Evolutionary conservation across 2,888 invertebrate species (phyloP).

Genomic region (Athrips mouffetella): DNA sequence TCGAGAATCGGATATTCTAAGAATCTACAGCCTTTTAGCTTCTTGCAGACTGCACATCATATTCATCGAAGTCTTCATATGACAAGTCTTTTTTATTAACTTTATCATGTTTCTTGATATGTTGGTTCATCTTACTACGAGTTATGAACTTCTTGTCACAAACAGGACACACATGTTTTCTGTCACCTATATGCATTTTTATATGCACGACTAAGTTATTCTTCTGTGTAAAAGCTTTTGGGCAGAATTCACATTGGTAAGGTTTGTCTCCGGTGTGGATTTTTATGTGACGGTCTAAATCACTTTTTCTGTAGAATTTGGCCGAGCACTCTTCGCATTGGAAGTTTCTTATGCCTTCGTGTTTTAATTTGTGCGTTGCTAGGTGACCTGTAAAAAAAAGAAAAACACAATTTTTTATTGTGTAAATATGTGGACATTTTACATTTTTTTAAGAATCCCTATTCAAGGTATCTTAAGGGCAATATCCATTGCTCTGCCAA

Average conservation of each 20-base stretch:
- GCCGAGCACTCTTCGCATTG: conserved; percentile 53
- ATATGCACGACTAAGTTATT: conserved; percentile 62
- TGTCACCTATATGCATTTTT: conserved; percentile 58
- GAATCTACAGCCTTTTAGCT: no score
- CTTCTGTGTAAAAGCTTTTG: conserved; percentile 61
- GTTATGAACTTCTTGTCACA: conserved; percentile 59
- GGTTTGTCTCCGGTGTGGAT: conserved; percentile 42
- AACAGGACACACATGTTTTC: conserved; percentile 45
- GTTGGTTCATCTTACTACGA: conserved; percentile 48
- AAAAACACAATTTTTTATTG: no score
- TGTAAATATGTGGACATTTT: no score
- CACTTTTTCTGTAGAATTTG: conserved; percentile 60
- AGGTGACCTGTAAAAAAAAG: conserved; percentile 48
- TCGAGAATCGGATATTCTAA: no score
- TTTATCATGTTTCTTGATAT: conserved; percentile 53
- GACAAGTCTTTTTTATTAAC: conserved; percentile 37
- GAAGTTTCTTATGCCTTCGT: conserved; percentile 59
- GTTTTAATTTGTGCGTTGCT: conserved; percentile 55
- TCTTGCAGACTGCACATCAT: no score
- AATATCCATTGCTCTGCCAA: no score
- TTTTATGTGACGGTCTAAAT: conserved; percentile 46
- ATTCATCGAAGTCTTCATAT: neutral
- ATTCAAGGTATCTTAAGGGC: no score
- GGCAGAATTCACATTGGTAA: conserved; percentile 56
- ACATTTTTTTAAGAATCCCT: no score